These are phyloP conservation scores for Eremobia ochroleuca DNA, from an alignment of 2,888 invertebrate species.

Conservation along the genomic window DNA sequence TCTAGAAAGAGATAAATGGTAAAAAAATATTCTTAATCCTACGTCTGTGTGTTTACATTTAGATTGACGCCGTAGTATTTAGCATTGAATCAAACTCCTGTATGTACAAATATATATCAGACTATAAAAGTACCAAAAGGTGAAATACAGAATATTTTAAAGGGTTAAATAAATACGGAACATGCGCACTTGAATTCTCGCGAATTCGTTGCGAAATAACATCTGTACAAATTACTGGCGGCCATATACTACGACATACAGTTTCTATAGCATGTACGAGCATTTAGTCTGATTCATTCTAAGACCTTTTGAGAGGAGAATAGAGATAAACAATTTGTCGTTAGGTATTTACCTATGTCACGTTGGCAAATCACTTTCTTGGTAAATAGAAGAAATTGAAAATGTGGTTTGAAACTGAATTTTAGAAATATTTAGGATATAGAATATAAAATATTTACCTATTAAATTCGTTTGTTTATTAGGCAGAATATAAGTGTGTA, in stretches of 20 bases:
- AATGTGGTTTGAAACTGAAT: neutral
- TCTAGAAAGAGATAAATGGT: too few species aligned
- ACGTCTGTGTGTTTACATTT: neutral
- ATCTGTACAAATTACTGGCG: conserved; percentile 64
- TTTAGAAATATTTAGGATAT: neutral
- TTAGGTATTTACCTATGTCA: neutral
- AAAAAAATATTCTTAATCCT: neutral
- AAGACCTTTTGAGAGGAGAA: conserved; percentile 14
- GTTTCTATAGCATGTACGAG: conserved; percentile 24
- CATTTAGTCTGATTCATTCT: conserved; percentile 27
- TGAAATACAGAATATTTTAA: conserved; percentile 57
- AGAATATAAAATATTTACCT: too few species aligned
- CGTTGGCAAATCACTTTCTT: neutral
- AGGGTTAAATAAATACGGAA: conserved; percentile 60
- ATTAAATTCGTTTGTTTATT: neutral
- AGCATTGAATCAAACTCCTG: conserved; percentile 53
- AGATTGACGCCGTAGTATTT: neutral
- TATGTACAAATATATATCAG: conserved; percentile 29
- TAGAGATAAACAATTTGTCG: neutral
- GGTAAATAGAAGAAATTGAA: neutral
- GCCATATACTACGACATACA: conserved; percentile 24
- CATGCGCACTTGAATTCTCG: conserved; percentile 46
- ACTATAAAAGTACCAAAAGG: conserved; percentile 45
- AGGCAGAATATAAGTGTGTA: neutral
- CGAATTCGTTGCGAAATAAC: conserved; percentile 55